Percentiles rank a stretch among this genome's conserved stretches.
Conservation (phyloP, 2,888 invertebrate species). For the Drosophila lutescens region DNA sequence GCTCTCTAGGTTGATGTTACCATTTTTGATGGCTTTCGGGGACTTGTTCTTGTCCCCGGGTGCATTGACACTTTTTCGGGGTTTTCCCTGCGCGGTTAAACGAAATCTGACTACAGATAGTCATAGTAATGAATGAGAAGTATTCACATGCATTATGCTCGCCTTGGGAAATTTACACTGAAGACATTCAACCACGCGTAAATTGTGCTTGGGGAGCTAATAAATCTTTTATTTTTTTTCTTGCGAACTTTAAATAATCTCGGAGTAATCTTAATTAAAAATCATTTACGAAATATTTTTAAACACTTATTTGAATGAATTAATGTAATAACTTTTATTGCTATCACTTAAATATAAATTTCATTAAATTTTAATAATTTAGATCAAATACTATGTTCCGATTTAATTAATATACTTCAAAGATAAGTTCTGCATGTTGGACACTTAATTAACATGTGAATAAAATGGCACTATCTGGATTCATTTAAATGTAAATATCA, state of each 20-base stretch:
- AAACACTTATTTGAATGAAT: too few species aligned
- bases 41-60: conserved; percentile 29
- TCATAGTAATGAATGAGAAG: conserved; percentile 27
- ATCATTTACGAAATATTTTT: neutral
- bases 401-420: neutral
- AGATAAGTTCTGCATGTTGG: neutral
- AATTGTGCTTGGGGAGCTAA: conserved; percentile 13
- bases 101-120: conserved; percentile 47
- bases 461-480: neutral
- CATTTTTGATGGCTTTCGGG: conserved; percentile 26
- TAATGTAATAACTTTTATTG: too few species aligned
- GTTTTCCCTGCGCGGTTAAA: conserved; percentile 16
- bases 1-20: conserved; percentile 38
- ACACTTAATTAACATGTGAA: conserved; percentile 6
- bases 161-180: conserved; percentile 38
- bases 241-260: neutral
- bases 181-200: conserved; percentile 16
- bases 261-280: neutral
- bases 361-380: too few species aligned
- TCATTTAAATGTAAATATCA: conserved; percentile 6
- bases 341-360: too few species aligned
- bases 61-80: conserved; percentile 46
- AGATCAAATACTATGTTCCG: too few species aligned
- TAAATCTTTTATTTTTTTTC: neutral
- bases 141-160: conserved; percentile 37